These are phyloP conservation scores for Sturmia bella DNA, from an alignment of 2,888 invertebrate genomes.

Conservation along the genomic window DNA sequence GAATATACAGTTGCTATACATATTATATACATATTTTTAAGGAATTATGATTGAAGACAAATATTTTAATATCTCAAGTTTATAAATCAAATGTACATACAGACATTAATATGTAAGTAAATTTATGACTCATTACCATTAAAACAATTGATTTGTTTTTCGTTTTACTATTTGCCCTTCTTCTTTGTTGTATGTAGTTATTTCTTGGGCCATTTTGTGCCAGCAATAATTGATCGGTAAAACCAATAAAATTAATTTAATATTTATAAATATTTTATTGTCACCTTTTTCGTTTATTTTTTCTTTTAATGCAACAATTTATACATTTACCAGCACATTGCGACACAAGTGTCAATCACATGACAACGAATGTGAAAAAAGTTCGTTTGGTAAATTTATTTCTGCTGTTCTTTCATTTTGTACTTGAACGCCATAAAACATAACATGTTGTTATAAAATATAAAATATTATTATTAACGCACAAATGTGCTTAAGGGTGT, in stretches of 20 bases:
- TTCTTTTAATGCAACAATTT: slow-evolving; percentile 11
- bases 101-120: too few relatives aligned
- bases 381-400: slow-evolving; percentile 53
- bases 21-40: not conserved
- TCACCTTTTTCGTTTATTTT: slow-evolving; percentile 11
- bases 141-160: slow-evolving; percentile 15
- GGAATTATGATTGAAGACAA: slow-evolving; percentile 12
- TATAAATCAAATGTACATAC: too few relatives aligned
- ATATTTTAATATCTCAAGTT: too few relatives aligned
- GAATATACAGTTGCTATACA: not conserved
- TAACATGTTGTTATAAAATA: slow-evolving; percentile 33
- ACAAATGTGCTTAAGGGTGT: not conserved
- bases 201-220: not conserved
- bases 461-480: slow-evolving; percentile 37
- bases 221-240: slow-evolving; percentile 60
- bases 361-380: slow-evolving; percentile 59
- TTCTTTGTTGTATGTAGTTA: not conserved
- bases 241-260: slow-evolving; percentile 45
- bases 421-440: slow-evolving; percentile 32
- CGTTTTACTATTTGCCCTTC: not conserved
- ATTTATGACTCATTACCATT: slow-evolving; percentile 36
- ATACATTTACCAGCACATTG: slow-evolving; percentile 29
- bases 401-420: slow-evolving; percentile 32
- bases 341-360: slow-evolving; percentile 69
- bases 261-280: slow-evolving; percentile 21